Evolutionary conservation across 2,888 invertebrate genomes (phyloP), one percentile per base, ranked within the genome.

Genomic region (Oithona nana): DNA sequence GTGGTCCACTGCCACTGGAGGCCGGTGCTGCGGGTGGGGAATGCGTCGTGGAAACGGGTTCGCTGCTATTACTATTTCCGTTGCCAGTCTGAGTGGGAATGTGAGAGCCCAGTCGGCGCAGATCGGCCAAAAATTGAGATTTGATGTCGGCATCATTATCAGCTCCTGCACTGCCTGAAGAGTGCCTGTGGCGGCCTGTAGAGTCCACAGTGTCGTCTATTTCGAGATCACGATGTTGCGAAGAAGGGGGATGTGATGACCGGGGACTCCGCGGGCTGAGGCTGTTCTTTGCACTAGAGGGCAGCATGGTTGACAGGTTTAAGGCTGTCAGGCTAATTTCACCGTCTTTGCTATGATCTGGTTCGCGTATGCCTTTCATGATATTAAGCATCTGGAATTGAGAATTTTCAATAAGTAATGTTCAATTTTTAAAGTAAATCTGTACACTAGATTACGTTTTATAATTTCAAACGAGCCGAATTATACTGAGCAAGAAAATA

Each of bases 351-450:
- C 28, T 30, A 13, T 29, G 28, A 49, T 59, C 59, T 26, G 59
- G 22, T 11, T 59, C 61, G 11, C 31, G 28, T 54, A 61, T 61
- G 28, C 29, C 31, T 22, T 62, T 50, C 62, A 62, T 62, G 30
- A 62, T 62, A 28, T 48, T 62, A 28, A 62, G 56, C 62, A 62
- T 62, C 48, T 62, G 28, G 11, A 62, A 16, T 20, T 13, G 22
- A n/a, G n/a, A n/a, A n/a, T n/a, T n/a, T n/a, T n/a, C n/a, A n/a
- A n/a, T n/a, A n/a, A 54, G 13, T 1, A 54, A 54, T 3, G 3
- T 13, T 54, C 22, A 54, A 54, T 22, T 22, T 54, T 2, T 3
- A 20, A 1, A 24, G 22, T 2, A 48, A 48, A 48, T 48, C 11
- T 11, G 48, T n/a, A 11, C 48, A 48, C 48, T n/a, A n/a, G n/a